phyloP scores from a whole-genome alignment of 35 echinoderm and acorn worm species.

The Heliocidaris erythrogramma region DNA sequence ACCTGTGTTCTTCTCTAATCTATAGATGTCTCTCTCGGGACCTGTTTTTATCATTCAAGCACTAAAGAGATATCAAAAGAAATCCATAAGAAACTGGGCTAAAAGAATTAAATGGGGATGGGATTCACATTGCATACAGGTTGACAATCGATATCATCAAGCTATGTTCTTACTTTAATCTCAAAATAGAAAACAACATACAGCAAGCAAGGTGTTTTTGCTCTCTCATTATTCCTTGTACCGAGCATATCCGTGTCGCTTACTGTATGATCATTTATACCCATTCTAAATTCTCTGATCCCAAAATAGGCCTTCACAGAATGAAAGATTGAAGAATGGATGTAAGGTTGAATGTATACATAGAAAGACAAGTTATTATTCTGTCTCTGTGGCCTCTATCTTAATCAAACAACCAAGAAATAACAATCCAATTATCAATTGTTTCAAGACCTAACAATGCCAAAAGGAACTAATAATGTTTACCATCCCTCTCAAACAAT shows the following conservation, averaged over 20 bases:
- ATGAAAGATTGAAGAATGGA: background rate
- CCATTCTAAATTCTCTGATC: background rate
- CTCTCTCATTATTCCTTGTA: no score
- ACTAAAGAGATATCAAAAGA: background rate
- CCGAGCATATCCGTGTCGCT: no score
- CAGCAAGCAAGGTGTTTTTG: no score
- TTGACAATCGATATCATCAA: background rate
- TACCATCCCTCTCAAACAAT: slow-evolving; percentile 1
- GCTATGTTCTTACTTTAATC: background rate
- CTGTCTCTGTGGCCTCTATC: background rate
- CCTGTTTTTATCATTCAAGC: background rate
- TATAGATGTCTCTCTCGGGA: background rate
- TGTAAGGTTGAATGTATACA: background rate
- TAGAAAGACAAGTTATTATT: background rate
- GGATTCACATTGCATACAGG: background rate
- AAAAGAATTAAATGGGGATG: no score
- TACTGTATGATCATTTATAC: background rate
- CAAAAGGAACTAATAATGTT: slow-evolving; percentile 16
- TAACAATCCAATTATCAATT: background rate
- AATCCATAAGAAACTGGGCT: background rate
- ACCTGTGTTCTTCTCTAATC: background rate
- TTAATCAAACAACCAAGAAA: background rate
- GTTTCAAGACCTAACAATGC: background rate
- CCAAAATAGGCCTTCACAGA: background rate
- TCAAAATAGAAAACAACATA: no score